Conservation (phyloP, 2,888 invertebrate species). For the Euphydryas editha region DNA sequence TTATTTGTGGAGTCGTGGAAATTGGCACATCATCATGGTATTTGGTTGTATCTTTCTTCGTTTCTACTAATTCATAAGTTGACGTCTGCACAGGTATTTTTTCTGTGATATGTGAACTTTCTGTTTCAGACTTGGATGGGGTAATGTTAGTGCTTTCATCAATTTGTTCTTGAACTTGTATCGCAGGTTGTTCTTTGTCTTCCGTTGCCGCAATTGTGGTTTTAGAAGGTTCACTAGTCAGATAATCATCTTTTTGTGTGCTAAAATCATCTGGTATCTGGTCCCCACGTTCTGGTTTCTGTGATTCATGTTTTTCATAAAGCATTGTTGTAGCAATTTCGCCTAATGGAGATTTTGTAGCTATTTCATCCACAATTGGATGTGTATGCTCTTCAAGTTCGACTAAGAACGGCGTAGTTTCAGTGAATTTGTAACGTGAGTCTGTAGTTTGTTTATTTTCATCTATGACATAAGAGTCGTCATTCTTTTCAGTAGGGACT, state of each 20-base stretch:
- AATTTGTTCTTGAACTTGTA: constrained; percentile 12
- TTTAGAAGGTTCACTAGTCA: constrained; percentile 41
- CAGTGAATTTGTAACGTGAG: constrained; percentile 34
- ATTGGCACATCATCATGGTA: constrained; percentile 29
- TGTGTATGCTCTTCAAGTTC: constrained; percentile 69
- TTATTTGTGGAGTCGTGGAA: constrained; percentile 22
- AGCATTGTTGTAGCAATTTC: constrained; percentile 40
- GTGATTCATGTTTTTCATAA: constrained; percentile 38
- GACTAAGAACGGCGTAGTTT: constrained; percentile 60
- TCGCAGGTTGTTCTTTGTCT: constrained; percentile 18
- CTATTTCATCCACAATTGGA: constrained; percentile 49
- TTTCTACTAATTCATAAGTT: constrained; percentile 13
- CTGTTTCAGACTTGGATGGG: constrained; percentile 14
- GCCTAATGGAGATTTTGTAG: constrained; percentile 45
- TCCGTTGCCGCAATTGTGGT: constrained; percentile 21
- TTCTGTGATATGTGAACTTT: constrained; percentile 8
- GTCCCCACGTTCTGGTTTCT: constrained; percentile 46
- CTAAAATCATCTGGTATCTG: constrained; percentile 41
- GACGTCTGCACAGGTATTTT: constrained; percentile 8
- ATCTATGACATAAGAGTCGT: constrained; percentile 37
- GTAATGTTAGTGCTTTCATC: constrained; percentile 20
- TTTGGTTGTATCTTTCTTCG: constrained; percentile 12
- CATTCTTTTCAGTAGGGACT: constrained; percentile 23
- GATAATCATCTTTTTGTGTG: constrained; percentile 44
- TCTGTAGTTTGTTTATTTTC: constrained; percentile 36